Evolutionary conservation across 2,113 vertebrate genomes (phyloP).

Genomic region (Sterna hirundo): DNA sequence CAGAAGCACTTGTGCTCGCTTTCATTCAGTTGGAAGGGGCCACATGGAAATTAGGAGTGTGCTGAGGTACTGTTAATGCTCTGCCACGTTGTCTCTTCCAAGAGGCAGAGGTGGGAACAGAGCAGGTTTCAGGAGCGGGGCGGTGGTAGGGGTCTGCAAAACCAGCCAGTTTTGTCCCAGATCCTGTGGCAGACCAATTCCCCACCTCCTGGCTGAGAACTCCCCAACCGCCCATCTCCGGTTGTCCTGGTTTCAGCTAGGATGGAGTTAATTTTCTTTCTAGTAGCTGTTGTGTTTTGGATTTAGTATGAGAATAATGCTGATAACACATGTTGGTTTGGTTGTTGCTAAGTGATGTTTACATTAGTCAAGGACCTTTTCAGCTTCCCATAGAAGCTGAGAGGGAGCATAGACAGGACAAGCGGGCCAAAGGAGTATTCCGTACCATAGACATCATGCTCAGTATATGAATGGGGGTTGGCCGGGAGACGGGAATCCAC

Average conservation of each 20-base stretch:
- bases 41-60: not conserved
- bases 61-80: not conserved
- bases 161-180: not conserved
- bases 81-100: not conserved
- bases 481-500: not conserved
- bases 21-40: not conserved
- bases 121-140: not conserved
- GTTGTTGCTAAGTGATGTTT: not conserved
- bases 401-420: not conserved
- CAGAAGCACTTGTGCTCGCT: not conserved
- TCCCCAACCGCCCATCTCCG: accelerated
- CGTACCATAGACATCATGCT: not conserved
- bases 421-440: not conserved
- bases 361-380: not conserved
- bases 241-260: not conserved
- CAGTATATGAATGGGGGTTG: not conserved
- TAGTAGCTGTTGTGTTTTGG: not conserved
- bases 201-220: not conserved
- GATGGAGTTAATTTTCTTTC: not conserved
- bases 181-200: not conserved
- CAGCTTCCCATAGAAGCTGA: not conserved
- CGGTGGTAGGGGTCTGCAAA: not conserved
- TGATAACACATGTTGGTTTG: not conserved
- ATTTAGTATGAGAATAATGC: not conserved
- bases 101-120: not conserved